Evolutionary conservation across 2,888 invertebrate species (phyloP).

Genomic region (Volucella inflata): DNA sequence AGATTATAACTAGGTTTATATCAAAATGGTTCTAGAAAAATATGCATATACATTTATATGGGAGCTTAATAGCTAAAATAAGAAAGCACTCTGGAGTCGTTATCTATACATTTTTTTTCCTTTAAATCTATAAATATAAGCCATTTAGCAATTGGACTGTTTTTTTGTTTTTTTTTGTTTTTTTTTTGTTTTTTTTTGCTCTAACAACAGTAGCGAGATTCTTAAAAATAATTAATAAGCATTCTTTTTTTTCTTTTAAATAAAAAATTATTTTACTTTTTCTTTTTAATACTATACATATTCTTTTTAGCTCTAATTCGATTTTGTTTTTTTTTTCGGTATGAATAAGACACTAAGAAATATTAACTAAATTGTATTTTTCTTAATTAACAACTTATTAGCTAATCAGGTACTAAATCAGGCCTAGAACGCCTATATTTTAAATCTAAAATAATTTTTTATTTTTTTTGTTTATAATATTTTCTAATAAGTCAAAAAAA

Average conservation of each 20-base stretch:
- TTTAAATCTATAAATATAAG: slow-evolving; percentile 21
- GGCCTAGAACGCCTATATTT: slow-evolving; percentile 14
- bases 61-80: slow-evolving; percentile 64
- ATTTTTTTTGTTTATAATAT: slow-evolving; percentile 42
- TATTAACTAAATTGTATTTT: slow-evolving; percentile 66
- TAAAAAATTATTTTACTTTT: slow-evolving; percentile 18
- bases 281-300: slow-evolving; percentile 59
- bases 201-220: slow-evolving; percentile 48
- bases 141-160: slow-evolving; percentile 51
- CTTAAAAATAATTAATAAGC: slow-evolving; percentile 47
- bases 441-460: slow-evolving; percentile 42
- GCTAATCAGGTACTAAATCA: slow-evolving; percentile 68
- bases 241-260: slow-evolving; percentile 1
- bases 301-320: slow-evolving; percentile 12
- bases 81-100: slow-evolving; percentile 72
- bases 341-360: slow-evolving; percentile 74
- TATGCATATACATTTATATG: slow-evolving; percentile 58
- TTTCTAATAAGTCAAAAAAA: slow-evolving; percentile 67
- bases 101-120: slow-evolving; percentile 43
- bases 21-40: slow-evolving; percentile 68
- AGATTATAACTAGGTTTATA: slow-evolving; percentile 50
- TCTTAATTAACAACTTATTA: slow-evolving; percentile 63
- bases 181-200: slow-evolving; percentile 11
- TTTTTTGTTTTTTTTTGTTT: slow-evolving; percentile 14
- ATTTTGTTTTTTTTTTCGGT: slow-evolving; percentile 34